Evolutionary conservation across 2,113 vertebrate genomes (phyloP), one percentile per base, ranked within the genome.

Genomic region (Sylvicapra grimmia): DNA sequence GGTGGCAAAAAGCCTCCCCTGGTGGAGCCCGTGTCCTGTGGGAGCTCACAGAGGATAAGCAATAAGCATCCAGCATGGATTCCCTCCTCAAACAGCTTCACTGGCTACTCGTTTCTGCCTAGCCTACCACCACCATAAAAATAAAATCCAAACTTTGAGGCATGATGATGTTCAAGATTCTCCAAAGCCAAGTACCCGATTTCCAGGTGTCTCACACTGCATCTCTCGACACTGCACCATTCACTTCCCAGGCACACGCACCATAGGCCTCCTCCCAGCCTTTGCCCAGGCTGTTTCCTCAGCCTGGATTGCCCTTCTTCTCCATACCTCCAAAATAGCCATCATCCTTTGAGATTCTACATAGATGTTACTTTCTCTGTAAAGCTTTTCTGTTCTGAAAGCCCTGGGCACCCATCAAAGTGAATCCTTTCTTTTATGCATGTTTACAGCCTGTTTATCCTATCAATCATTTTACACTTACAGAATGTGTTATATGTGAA

Each of bases 381-480:
- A 93, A 93, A 94, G n/a, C n/a, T 51, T 87, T 96, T 89, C 93
- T 96, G 40, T 94, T 59, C 75, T 49, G 49, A 89, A 95, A 95
- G n/a, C 54, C 54, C 59, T n/a, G 75, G 86, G 53, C 29, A 25
- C 8, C 9, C n/a, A 86, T 83, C 65, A 96, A 93, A 96, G 86
- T 86, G 75, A 97, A 93, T 95, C 51, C 93, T 47, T 92, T 93
- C 59, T 89, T 93, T 82, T 83, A 2, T 68, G 58, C 5, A 27
- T 87, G 25, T 79, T 95, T 89, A 88, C 1, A 79, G 61, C 61
- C 92, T 58, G 80, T 87, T 95, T 98, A 97, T 16, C 53, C 85
- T 83, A 61, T 93, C 85, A 85, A 96, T 98, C 93, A 96, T 82
- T 65, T 96, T 51, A 94, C 59, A 96, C 68, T 96, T 91, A 83